phyloP scores from a whole-genome alignment of 2,888 invertebrate genomes.

The Parochlus steinenii region DNA sequence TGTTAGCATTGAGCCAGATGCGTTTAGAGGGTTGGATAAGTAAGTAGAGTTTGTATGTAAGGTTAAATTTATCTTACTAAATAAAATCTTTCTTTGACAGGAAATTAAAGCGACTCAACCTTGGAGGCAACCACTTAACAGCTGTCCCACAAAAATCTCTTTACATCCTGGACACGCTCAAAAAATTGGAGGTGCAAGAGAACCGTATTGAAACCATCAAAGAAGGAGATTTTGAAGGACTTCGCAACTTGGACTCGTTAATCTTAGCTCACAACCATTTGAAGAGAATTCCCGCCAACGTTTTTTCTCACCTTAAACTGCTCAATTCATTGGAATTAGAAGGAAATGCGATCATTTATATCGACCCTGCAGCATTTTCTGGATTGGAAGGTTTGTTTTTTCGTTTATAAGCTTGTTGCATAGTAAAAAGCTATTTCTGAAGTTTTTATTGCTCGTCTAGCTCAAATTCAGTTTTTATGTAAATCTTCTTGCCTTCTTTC shows the following conservation, averaged over 20 bases:
- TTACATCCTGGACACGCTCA: conserved; percentile 60
- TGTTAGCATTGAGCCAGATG: conserved; percentile 58
- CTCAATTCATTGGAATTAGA: conserved; percentile 79
- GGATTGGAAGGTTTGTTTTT: conserved; percentile 63
- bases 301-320: conserved; percentile 63
- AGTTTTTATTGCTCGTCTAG: neutral
- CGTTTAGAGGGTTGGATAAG: conserved; percentile 78
- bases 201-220: conserved; percentile 60
- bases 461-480: neutral
- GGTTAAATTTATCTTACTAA: conserved; percentile 5
- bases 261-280: conserved; percentile 75
- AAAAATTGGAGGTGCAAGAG: conserved; percentile 77
- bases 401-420: conserved; percentile 6
- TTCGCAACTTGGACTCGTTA: conserved; percentile 64
- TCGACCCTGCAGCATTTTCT: conserved; percentile 71
- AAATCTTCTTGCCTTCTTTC: too few relatives aligned
- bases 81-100: conserved; percentile 27
- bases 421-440: too few relatives aligned
- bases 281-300: conserved; percentile 58
- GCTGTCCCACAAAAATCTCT: conserved; percentile 65
- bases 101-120: conserved; percentile 66
- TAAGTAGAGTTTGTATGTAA: conserved; percentile 31
- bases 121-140: conserved; percentile 67
- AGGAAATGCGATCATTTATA: conserved; percentile 63
- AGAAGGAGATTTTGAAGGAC: conserved; percentile 73